phyloP scores from a whole-genome alignment of 1,140 invertebrate species.

The Drosophila takahashii region DNA sequence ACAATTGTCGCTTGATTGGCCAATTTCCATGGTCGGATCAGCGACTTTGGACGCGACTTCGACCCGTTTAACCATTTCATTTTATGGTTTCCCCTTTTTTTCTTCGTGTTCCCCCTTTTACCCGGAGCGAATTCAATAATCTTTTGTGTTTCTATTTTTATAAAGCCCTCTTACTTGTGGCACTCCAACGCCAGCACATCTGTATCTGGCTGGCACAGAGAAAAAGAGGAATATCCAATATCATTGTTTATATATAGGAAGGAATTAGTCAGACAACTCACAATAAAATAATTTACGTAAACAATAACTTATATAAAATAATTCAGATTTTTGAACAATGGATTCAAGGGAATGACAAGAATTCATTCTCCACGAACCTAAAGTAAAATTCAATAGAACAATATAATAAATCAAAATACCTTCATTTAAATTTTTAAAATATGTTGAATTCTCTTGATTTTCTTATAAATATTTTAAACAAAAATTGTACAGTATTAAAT shows the following conservation, averaged over 20 bases:
- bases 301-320: too few relatives aligned
- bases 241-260: not conserved
- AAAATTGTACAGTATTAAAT: too few relatives aligned
- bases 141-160: conserved; percentile 43
- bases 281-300: not conserved
- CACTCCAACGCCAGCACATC: conserved; percentile 34
- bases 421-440: too few relatives aligned
- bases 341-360: too few relatives aligned
- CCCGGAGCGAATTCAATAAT: conserved; percentile 24
- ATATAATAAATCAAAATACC: too few relatives aligned
- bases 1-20: conserved; percentile 81
- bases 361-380: too few relatives aligned
- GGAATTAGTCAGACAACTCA: not conserved
- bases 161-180: conserved; percentile 31
- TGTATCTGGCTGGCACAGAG: conserved; percentile 10
- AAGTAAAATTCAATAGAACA: too few relatives aligned
- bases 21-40: conserved; percentile 60
- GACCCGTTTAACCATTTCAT: conserved; percentile 68
- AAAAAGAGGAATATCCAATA: conserved; percentile 16
- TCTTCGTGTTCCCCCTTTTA: not conserved
- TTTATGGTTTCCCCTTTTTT: conserved; percentile 41
- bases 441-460: too few relatives aligned
- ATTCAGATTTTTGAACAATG: too few relatives aligned
- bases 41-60: conserved; percentile 35
- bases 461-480: too few relatives aligned